Percentiles rank a stretch among this genome's conserved stretches.
phyloP scores from a whole-genome alignment of 2,888 invertebrate genomes.

The Danaus chrysippus region DNA sequence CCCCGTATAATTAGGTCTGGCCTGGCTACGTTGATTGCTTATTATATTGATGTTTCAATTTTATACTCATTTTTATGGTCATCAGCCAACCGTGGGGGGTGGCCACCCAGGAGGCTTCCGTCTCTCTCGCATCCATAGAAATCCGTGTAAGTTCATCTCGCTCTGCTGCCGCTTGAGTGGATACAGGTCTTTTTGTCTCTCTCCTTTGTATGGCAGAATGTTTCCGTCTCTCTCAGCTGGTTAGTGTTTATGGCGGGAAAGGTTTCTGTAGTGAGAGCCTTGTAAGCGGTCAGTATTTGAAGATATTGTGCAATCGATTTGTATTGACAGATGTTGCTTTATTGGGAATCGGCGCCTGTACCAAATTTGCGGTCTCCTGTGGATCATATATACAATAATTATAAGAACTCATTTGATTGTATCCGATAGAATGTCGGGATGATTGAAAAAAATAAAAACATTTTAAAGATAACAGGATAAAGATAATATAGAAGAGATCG shows the following conservation, averaged over 20 bases:
- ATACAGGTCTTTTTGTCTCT: slow-evolving; percentile 51
- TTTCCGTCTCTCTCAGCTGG: slow-evolving; percentile 38
- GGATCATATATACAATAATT: slow-evolving; percentile 34
- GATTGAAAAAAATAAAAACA: neutral
- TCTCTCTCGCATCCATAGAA: slow-evolving; percentile 46
- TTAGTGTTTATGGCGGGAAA: slow-evolving; percentile 62
- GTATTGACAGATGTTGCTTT: slow-evolving; percentile 53
- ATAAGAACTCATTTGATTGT: slow-evolving; percentile 18
- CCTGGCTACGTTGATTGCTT: slow-evolving; percentile 72
- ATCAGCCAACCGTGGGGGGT: slow-evolving; percentile 80
- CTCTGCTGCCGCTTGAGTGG: slow-evolving; percentile 52
- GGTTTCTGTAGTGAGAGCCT: slow-evolving; percentile 53
- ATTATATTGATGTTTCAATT: slow-evolving; percentile 80
- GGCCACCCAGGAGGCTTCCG: slow-evolving; percentile 67
- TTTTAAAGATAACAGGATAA: too few species aligned
- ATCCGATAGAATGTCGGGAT: slow-evolving; percentile 11
- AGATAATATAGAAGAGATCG: too few species aligned
- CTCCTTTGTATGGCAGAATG: slow-evolving; percentile 36
- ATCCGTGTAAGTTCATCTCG: slow-evolving; percentile 50
- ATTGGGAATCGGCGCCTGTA: slow-evolving; percentile 31
- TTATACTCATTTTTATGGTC: slow-evolving; percentile 79
- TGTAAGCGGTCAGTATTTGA: slow-evolving; percentile 28
- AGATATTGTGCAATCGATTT: slow-evolving; percentile 30
- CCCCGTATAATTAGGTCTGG: slow-evolving; percentile 73
- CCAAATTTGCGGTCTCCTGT: slow-evolving; percentile 34